Percentiles rank a stretch among this genome's conserved stretches.
Conservation (phyloP, 2,113 vertebrate genomes). For the Helogale parvula region DNA sequence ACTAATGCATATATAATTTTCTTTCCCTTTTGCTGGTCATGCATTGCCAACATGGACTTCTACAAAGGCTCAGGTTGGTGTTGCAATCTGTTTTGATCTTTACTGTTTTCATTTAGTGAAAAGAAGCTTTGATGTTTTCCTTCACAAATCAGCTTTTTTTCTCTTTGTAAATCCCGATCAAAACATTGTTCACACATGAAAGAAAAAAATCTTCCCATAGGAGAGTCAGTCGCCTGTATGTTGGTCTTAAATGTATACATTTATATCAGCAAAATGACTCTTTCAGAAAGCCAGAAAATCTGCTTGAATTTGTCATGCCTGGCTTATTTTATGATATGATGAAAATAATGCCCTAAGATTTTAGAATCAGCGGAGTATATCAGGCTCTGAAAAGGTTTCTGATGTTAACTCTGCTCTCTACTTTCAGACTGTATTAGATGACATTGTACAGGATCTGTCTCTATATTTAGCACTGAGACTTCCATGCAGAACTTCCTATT, state of each 20-base stretch:
- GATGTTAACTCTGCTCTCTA: constrained; percentile 57
- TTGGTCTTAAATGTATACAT: constrained; percentile 69
- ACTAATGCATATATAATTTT: constrained; percentile 97
- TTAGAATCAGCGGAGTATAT: constrained; percentile 65
- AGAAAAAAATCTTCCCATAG: constrained; percentile 59
- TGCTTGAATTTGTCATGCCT: constrained; percentile 76
- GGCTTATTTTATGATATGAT: constrained; percentile 76
- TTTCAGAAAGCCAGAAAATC: constrained; percentile 68
- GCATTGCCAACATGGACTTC: constrained; percentile 97
- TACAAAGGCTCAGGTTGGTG: constrained; percentile 99
- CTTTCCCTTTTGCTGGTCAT: constrained; percentile 94
- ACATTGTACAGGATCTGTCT: background rate
- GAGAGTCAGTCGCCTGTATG: constrained; percentile 63
- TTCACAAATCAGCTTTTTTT: constrained; percentile 78
- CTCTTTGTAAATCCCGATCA: constrained; percentile 77
- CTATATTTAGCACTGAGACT: constrained; percentile 12
- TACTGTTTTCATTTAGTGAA: constrained; percentile 84
- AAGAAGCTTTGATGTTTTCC: constrained; percentile 78
- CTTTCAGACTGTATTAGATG: background rate
- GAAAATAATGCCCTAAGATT: constrained; percentile 58
- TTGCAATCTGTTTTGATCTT: constrained; percentile 90
- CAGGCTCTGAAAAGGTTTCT: constrained; percentile 50
- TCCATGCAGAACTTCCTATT: background rate
- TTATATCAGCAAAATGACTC: constrained; percentile 67
- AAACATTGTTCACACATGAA: constrained; percentile 65